A percentile compares a stretch with the other conserved stretches of the same genome.
phyloP scores from a whole-genome alignment of 1,140 invertebrate genomes.

The Hydropsyche tenuis region DNA sequence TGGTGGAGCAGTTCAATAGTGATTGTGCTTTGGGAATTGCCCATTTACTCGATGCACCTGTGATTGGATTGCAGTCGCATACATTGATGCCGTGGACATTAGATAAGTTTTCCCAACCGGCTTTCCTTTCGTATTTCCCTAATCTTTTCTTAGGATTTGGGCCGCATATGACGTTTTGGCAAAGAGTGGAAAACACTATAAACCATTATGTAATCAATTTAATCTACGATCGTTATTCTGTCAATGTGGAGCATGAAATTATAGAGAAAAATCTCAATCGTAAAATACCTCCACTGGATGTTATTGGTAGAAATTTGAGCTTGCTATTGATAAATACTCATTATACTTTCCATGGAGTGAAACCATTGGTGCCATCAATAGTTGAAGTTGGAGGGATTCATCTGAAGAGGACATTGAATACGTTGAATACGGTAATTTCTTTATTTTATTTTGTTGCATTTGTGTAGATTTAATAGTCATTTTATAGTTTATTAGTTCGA shows the following conservation, averaged over 20 bases:
- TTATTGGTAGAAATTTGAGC: conserved; percentile 57
- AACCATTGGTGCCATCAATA: conserved; percentile 63
- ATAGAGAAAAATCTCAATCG: conserved; percentile 52
- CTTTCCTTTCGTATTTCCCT: conserved; percentile 69
- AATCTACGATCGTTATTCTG: conserved; percentile 52
- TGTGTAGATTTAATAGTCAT: too few relatives aligned
- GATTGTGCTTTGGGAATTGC: conserved; percentile 70
- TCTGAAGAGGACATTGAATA: conserved; percentile 59
- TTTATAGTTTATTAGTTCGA: too few relatives aligned
- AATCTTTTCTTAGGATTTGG: conserved; percentile 58
- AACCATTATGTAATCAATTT: conserved; percentile 15
- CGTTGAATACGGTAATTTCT: conserved; percentile 57
- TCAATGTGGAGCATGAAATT: conserved; percentile 54
- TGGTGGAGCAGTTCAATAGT: conserved; percentile 70
- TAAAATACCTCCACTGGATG: conserved; percentile 51
- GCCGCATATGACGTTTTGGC: conserved; percentile 63
- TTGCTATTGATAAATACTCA: conserved; percentile 65
- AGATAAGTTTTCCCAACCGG: conserved; percentile 63
- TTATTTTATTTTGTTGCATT: not conserved
- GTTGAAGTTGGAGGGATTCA: conserved; percentile 66
- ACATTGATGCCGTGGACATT: conserved; percentile 65
- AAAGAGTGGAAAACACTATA: conserved; percentile 64
- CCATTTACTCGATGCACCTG: conserved; percentile 63
- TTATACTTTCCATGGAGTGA: conserved; percentile 60
- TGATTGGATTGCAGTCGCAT: conserved; percentile 65